A percentile compares a stretch with the other conserved stretches of the same genome.
Evolutionary conservation across 2,888 invertebrate species (phyloP).

Genomic region (Ophion ellenae): DNA sequence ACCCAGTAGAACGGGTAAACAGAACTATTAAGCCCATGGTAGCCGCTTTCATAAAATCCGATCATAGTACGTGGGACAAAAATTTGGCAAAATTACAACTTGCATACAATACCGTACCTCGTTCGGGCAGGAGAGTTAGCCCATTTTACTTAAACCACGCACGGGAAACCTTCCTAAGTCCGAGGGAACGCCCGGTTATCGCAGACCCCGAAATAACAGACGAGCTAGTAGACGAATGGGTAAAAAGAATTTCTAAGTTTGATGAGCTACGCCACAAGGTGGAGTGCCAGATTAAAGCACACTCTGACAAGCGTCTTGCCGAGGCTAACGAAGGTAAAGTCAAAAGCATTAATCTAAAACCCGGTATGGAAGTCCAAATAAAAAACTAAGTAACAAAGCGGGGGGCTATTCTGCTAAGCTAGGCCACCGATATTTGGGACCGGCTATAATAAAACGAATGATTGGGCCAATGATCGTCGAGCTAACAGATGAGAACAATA

Average conservation of each 20-base stretch:
- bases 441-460: background rate
- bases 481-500: background rate
- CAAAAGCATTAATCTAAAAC: background rate
- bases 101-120: too few species aligned
- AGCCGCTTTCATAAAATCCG: too few species aligned
- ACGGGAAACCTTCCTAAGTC: too few species aligned
- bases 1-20: too few species aligned
- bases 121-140: too few species aligned
- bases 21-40: too few species aligned
- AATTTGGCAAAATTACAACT: too few species aligned
- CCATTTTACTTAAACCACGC: too few species aligned
- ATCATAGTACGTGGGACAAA: too few species aligned
- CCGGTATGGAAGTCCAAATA: conserved; percentile 4
- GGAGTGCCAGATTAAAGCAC: background rate
- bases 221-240: conserved; percentile 4
- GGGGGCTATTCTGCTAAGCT: background rate
- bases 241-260: background rate
- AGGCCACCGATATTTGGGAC: background rate
- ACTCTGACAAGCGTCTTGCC: background rate
- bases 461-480: conserved; percentile 22
- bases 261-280: background rate
- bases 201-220: background rate
- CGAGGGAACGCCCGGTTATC: too few species aligned
- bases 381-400: too few species aligned
- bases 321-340: background rate